A percentile compares a stretch with the other conserved stretches of the same genome.
These are phyloP conservation scores for Nemapogon koenigi DNA, from an alignment of 2,888 invertebrate genomes.

Conservation along the genomic window DNA sequence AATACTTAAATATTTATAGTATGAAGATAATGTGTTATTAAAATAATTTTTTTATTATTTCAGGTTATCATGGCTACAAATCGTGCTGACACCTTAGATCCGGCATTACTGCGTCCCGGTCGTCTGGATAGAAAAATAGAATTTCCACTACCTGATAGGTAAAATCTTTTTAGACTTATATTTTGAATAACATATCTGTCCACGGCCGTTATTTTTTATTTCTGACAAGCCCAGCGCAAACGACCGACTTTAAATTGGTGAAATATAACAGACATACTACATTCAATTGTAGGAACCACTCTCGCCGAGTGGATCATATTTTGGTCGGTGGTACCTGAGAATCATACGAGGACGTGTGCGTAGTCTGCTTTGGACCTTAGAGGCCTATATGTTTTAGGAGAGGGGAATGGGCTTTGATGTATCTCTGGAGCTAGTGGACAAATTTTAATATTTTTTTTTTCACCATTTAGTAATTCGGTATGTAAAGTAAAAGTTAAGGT, in stretches of 20 bases:
- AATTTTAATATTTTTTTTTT: background rate
- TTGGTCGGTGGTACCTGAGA: too few relatives aligned
- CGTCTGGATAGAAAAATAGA: constrained; percentile 98
- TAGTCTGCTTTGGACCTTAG: too few relatives aligned
- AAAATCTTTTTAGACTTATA: constrained; percentile 10
- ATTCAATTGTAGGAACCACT: background rate
- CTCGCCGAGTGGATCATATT: background rate
- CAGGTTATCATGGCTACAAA: constrained; percentile 93
- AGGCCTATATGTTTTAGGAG: too few relatives aligned
- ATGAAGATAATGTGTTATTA: background rate
- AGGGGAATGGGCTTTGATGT: too few relatives aligned
- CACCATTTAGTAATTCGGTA: too few relatives aligned
- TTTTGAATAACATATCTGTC: background rate
- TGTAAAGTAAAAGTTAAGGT: too few relatives aligned
- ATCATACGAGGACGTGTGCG: too few relatives aligned
- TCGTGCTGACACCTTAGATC: constrained; percentile 97
- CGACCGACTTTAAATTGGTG: background rate
- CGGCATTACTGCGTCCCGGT: constrained; percentile 94
- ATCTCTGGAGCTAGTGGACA: too few relatives aligned
- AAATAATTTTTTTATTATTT: constrained; percentile 15
- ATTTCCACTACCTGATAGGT: constrained; percentile 94
- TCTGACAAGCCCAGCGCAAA: too few relatives aligned
- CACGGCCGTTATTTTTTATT: too few relatives aligned
- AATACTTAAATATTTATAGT: background rate
- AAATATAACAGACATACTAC: background rate